Evolutionary conservation across 2,888 invertebrate species (phyloP).

Genomic region (Lepidocyrtoides sp.): DNA sequence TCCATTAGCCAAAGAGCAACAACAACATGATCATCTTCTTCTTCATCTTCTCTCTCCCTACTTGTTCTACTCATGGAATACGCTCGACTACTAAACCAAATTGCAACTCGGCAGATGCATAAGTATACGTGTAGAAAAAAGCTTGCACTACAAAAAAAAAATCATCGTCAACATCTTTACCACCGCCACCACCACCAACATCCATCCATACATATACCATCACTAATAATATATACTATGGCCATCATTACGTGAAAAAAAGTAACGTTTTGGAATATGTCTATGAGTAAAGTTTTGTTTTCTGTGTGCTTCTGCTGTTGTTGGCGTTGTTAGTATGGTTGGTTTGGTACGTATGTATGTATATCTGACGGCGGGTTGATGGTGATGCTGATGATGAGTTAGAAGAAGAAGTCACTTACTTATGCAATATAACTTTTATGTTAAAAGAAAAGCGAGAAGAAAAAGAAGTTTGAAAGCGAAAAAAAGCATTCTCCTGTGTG

Average conservation of each 20-base stretch:
- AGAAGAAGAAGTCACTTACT: slow-evolving; percentile 19
- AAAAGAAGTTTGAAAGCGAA: slow-evolving; percentile 42
- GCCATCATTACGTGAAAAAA: slow-evolving; percentile 22
- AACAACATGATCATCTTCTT: slow-evolving; percentile 56
- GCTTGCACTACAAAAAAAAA: slow-evolving; percentile 28
- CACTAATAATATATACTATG: too few species aligned
- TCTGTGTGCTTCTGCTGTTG: background rate
- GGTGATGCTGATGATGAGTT: slow-evolving; percentile 50
- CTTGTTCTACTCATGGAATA: slow-evolving; percentile 54
- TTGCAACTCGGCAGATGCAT: slow-evolving; percentile 66
- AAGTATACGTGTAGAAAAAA: background rate
- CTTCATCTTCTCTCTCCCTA: background rate
- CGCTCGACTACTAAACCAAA: slow-evolving; percentile 74
- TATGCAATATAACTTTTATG: slow-evolving; percentile 36
- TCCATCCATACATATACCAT: slow-evolving; percentile 8
- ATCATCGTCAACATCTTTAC: slow-evolving; percentile 59
- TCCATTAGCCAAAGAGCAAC: slow-evolving; percentile 45
- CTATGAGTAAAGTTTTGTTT: slow-evolving; percentile 43
- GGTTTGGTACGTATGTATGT: background rate
- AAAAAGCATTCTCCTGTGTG: slow-evolving; percentile 55
- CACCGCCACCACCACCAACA: slow-evolving; percentile 12
- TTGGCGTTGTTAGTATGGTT: background rate
- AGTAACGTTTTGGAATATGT: slow-evolving; percentile 61
- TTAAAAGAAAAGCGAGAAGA: slow-evolving; percentile 54
- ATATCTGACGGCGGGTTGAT: slow-evolving; percentile 4